Percentiles rank a stretch among this genome's conserved stretches.
Evolutionary conservation across 2,113 vertebrate genomes (phyloP).

Genomic region (Misgurnus anguillicaudatus): DNA sequence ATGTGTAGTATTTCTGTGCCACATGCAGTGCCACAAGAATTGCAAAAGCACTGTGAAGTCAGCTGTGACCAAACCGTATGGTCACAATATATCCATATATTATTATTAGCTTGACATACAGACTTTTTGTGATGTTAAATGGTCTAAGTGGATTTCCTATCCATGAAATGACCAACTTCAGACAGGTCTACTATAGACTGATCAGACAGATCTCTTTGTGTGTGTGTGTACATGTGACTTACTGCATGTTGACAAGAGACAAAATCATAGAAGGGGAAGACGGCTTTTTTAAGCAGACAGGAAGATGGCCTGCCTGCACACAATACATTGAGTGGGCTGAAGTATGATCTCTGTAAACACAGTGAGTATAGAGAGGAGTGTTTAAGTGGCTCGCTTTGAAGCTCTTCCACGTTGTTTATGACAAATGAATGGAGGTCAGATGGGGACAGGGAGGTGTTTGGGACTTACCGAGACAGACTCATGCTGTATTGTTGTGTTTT

Average conservation of each 20-base stretch:
- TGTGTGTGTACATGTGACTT: conserved; percentile 33
- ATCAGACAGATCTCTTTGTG: too few species aligned
- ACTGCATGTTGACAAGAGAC: conserved; percentile 71
- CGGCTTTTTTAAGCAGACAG: conserved; percentile 56
- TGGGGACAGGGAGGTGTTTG: conserved; percentile 52
- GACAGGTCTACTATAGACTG: too few species aligned
- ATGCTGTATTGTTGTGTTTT: conserved; percentile 65
- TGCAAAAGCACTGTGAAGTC: too few species aligned
- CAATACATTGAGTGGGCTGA: conserved; percentile 64
- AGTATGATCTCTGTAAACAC: conserved; percentile 68
- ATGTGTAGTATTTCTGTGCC: too few species aligned
- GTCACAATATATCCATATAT: too few species aligned
- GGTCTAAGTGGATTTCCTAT: too few species aligned
- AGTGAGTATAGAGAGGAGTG: conserved; percentile 57
- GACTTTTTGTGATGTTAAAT: too few species aligned
- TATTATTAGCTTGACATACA: too few species aligned
- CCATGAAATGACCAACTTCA: too few species aligned
- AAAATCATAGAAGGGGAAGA: conserved; percentile 47
- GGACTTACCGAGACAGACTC: conserved; percentile 20
- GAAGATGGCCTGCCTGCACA: conserved; percentile 48
- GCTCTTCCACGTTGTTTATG: conserved; percentile 65
- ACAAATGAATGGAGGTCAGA: conserved; percentile 60
- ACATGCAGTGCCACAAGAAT: too few species aligned
- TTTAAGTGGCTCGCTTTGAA: conserved; percentile 65
- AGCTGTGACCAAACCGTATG: too few species aligned